Percentiles rank a stretch among this genome's conserved stretches.
Conservation (phyloP, 1,140 invertebrate species). For the Drosophila punjabiensis region DNA sequence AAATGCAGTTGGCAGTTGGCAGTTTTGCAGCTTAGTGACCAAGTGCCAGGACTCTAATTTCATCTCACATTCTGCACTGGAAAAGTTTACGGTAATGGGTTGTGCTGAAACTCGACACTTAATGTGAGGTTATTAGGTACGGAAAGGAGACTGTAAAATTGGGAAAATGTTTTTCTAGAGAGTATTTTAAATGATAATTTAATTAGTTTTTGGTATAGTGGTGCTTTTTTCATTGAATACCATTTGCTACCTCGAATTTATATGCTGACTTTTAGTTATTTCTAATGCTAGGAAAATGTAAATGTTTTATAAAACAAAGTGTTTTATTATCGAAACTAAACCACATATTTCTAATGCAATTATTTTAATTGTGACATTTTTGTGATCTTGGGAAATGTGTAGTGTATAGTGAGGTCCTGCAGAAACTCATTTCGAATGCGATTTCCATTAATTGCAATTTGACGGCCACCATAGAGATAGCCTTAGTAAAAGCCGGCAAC, state of each 20-base stretch:
- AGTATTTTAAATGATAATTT: neutral
- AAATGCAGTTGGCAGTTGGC: slow-evolving; percentile 35
- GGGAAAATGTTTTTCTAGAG: neutral
- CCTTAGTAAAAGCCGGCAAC: slow-evolving; percentile 19
- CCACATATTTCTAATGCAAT: neutral
- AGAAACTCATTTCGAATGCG: slow-evolving; percentile 52
- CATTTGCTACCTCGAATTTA: too few species aligned
- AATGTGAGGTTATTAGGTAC: neutral
- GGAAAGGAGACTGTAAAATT: neutral
- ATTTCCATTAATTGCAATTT: slow-evolving; percentile 66
- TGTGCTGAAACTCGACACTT: neutral
- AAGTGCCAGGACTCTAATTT: slow-evolving; percentile 24
- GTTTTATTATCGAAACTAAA: neutral
- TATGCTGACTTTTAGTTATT: too few species aligned
- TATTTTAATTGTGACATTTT: neutral
- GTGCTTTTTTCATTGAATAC: too few species aligned
- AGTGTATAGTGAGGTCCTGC: slow-evolving; percentile 13
- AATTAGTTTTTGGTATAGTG: too few species aligned
- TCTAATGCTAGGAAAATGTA: too few species aligned
- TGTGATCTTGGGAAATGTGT: slow-evolving; percentile 43
- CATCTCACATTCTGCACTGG: slow-evolving; percentile 18
- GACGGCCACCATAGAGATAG: slow-evolving; percentile 11
- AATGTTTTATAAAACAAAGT: too few species aligned
- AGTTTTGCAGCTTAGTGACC: slow-evolving; percentile 30
- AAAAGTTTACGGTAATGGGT: slow-evolving; percentile 1